Conservation (phyloP, 2,888 invertebrate species). For the Platypus cylindrus region DNA sequence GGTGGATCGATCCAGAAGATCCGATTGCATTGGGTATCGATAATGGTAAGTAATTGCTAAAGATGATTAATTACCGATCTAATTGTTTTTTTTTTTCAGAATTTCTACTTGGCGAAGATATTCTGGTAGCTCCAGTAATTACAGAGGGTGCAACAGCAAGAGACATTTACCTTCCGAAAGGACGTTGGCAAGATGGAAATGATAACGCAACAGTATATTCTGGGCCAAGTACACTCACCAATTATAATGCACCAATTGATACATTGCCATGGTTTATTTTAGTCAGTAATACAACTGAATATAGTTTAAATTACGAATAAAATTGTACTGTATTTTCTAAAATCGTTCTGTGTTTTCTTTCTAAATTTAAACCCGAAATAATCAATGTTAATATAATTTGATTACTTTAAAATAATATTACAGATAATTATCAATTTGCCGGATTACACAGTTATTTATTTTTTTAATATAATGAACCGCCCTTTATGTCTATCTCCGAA, state of each 20-base stretch:
- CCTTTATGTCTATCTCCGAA: no score
- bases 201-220: constrained; percentile 31
- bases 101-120: constrained; percentile 62
- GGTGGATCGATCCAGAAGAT: constrained; percentile 71
- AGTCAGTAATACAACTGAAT: neutral
- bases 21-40: constrained; percentile 43
- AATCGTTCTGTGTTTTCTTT: no score
- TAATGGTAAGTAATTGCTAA: constrained; percentile 39
- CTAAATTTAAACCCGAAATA: no score
- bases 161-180: constrained; percentile 63
- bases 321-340: no score
- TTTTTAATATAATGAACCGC: no score
- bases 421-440: no score
- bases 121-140: constrained; percentile 69
- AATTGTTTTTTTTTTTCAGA: constrained; percentile 37
- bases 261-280: constrained; percentile 53
- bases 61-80: neutral
- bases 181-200: constrained; percentile 58
- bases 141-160: constrained; percentile 46
- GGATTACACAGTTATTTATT: no score
- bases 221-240: constrained; percentile 50
- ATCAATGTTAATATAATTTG: no score
- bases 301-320: no score
- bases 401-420: no score
- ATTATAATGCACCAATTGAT: constrained; percentile 55